Conservation (phyloP, 2,888 invertebrate species). For the Lasioglossum zephyrum region DNA sequence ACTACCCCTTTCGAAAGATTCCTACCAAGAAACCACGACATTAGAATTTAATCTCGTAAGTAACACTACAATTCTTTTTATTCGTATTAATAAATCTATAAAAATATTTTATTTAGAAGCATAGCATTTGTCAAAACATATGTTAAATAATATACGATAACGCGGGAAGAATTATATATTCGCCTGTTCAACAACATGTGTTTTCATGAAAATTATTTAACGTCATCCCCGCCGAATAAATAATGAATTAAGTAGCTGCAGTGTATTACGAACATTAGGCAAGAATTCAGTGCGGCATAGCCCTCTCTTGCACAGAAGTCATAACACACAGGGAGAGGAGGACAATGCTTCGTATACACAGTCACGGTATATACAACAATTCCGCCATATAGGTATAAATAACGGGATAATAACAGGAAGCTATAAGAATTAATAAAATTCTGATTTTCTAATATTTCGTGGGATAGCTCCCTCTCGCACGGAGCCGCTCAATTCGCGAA, state of each 20-base stretch:
- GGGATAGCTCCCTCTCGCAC: background rate
- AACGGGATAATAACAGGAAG: background rate
- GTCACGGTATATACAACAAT: background rate
- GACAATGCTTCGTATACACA: background rate
- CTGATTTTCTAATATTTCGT: background rate
- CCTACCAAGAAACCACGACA: too few relatives aligned
- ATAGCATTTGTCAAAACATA: too few relatives aligned
- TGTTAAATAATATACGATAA: too few relatives aligned
- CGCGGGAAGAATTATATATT: too few relatives aligned
- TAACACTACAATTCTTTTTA: too few relatives aligned
- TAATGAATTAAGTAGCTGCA: background rate
- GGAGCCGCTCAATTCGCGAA: conserved; percentile 12
- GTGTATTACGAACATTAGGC: background rate
- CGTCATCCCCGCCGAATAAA: background rate
- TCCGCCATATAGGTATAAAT: background rate
- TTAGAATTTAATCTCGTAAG: too few relatives aligned
- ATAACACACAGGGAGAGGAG: background rate
- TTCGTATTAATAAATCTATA: background rate
- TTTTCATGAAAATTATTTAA: background rate
- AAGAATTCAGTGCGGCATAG: background rate
- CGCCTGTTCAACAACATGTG: background rate
- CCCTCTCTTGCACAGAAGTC: background rate
- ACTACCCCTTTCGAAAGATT: too few relatives aligned
- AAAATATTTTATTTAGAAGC: background rate
- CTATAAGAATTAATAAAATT: background rate